These are phyloP conservation scores for Lepidurus arcticus DNA, from an alignment of 1,140 invertebrate species.

Conservation along the genomic window DNA sequence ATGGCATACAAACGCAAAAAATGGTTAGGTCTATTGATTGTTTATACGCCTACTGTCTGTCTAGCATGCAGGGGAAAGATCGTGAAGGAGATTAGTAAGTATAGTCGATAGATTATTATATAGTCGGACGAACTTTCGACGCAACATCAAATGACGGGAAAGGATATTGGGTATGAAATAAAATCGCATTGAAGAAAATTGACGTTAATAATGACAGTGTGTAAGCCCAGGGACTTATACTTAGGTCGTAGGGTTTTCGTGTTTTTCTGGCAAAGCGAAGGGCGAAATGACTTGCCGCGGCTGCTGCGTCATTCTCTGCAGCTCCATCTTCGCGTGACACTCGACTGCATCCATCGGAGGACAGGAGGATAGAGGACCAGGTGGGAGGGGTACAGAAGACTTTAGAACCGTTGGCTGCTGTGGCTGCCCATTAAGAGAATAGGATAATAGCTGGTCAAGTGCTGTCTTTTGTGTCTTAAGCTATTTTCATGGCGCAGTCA, in stretches of 20 bases:
- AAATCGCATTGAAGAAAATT: not conserved
- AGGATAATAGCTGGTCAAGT: constrained; percentile 6
- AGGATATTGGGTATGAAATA: no score
- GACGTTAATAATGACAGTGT: not conserved
- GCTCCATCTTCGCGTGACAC: not conserved
- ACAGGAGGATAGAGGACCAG: not conserved
- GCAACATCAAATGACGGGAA: no score
- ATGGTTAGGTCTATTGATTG: no score
- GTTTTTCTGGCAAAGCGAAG: not conserved
- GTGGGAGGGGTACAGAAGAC: not conserved
- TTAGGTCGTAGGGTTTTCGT: not conserved
- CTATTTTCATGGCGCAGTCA: not conserved
- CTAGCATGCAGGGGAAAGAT: no score
- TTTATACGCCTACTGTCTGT: no score
- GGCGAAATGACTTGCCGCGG: not conserved
- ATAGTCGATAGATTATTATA: no score
- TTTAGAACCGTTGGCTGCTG: not conserved
- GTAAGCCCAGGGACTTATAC: not conserved
- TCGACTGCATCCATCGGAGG: not conserved
- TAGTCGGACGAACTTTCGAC: no score
- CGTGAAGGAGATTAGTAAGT: no score
- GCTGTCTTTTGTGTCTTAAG: not conserved
- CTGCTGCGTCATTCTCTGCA: not conserved
- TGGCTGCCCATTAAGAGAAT: not conserved
- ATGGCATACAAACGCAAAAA: no score